These are phyloP conservation scores for Sarcophaga carnaria DNA, from an alignment of 2,888 invertebrate genomes.

Conservation along the genomic window DNA sequence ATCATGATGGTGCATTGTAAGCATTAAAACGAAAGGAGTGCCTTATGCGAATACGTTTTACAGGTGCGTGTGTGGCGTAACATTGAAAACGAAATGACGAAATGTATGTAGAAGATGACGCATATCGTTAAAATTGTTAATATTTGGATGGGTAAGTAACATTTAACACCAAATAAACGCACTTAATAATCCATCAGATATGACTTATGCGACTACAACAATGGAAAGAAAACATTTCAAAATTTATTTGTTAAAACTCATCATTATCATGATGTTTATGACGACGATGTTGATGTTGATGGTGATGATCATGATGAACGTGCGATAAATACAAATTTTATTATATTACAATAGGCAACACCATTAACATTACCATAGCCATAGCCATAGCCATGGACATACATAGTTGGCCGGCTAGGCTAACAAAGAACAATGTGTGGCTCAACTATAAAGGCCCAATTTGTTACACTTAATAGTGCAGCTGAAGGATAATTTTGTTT, in stretches of 20 bases:
- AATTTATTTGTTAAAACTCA: constrained; percentile 52
- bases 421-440: no score
- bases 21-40: no score
- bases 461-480: constrained; percentile 75
- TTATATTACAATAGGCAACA: constrained; percentile 24
- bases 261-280: constrained; percentile 7
- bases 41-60: not conserved
- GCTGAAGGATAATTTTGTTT: constrained; percentile 72
- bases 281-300: not conserved
- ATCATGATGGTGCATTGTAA: no score
- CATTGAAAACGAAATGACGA: constrained; percentile 29
- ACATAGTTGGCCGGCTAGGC: no score
- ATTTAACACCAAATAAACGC: constrained; percentile 64
- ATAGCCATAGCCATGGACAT: no score
- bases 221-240: no score
- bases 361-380: no score
- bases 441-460: constrained; percentile 67
- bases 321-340: constrained; percentile 40
- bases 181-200: constrained; percentile 62
- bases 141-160: constrained; percentile 60
- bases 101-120: not conserved
- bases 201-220: constrained; percentile 9
- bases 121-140: constrained; percentile 65
- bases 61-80: constrained; percentile 69
- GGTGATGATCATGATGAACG: constrained; percentile 31